A percentile compares a stretch with the other conserved stretches of the same genome.
Conservation (phyloP, 2,797 vertebrate species). For the Champsocephalus gunnari region DNA sequence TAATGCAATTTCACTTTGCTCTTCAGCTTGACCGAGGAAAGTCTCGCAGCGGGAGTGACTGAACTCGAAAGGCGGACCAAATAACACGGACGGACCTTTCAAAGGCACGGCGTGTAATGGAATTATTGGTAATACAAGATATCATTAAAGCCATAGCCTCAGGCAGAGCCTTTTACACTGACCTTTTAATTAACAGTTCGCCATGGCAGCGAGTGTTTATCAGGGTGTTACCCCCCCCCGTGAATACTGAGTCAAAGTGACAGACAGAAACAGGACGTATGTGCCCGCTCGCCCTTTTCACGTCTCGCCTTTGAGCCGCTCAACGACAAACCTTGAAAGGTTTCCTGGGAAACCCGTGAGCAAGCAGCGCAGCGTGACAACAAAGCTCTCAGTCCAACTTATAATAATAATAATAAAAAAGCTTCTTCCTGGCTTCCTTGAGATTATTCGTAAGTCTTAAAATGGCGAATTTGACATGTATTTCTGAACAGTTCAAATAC, state of each 20-base stretch:
- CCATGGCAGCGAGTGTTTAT: slow-evolving; percentile 44
- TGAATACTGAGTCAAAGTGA: slow-evolving; percentile 13
- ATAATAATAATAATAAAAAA: too few species aligned
- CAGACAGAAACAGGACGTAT: slow-evolving; percentile 10
- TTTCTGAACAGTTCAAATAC: too few species aligned
- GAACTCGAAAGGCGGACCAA: slow-evolving; percentile 11
- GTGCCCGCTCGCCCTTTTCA: slow-evolving; percentile 54
- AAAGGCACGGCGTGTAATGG: slow-evolving; percentile 46
- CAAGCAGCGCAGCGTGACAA: slow-evolving; percentile 21
- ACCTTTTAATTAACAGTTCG: slow-evolving; percentile 64
- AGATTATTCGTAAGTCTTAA: too few species aligned
- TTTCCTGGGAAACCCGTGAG: slow-evolving; percentile 61
- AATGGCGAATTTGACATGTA: too few species aligned
- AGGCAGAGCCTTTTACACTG: slow-evolving; percentile 33
- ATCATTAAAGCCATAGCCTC: slow-evolving; percentile 51
- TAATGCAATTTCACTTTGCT: slow-evolving; percentile 46
- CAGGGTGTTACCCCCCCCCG: background rate
- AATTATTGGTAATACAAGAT: slow-evolving; percentile 55
- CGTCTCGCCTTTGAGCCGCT: slow-evolving; percentile 45
- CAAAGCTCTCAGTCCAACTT: slow-evolving; percentile 11
- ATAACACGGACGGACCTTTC: slow-evolving; percentile 33
- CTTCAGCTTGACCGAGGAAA: slow-evolving; percentile 14
- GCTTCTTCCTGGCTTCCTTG: too few species aligned
- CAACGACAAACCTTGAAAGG: slow-evolving; percentile 52
- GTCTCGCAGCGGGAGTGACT: slow-evolving; percentile 14